These are phyloP conservation scores for Zapornia atra DNA, from an alignment of 2,113 vertebrate genomes.

Conservation along the genomic window DNA sequence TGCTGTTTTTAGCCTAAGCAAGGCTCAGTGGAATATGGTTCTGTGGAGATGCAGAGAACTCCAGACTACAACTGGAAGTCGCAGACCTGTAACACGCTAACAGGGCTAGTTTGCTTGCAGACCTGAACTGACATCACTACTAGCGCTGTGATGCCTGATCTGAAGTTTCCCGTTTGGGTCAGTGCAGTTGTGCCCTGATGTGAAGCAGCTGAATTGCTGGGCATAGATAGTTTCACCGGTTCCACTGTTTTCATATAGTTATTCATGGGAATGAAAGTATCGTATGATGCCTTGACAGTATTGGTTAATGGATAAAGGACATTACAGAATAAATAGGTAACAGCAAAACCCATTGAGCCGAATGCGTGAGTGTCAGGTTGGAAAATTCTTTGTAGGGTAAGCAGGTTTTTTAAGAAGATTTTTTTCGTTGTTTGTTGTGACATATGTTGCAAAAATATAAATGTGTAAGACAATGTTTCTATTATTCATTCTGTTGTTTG, in stretches of 20 bases:
- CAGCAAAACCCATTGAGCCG: neutral
- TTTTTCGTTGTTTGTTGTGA: neutral
- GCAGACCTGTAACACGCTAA: neutral
- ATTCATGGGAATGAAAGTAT: neutral
- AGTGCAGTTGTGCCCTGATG: neutral
- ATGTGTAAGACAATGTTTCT: neutral
- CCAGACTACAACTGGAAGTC: neutral
- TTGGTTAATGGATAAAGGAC: neutral
- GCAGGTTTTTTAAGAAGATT: neutral
- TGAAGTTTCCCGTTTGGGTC: fast-evolving
- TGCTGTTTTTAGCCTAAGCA: neutral
- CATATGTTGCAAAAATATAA: neutral
- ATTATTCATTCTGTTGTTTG: neutral
- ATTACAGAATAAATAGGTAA: neutral
- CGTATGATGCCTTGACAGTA: neutral
- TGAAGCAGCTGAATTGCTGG: neutral
- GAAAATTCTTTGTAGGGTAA: neutral
- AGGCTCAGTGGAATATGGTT: neutral
- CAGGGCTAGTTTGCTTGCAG: neutral
- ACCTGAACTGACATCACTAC: neutral
- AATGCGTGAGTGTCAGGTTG: neutral
- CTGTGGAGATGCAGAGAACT: neutral
- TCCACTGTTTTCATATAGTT: neutral
- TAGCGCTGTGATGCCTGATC: neutral
- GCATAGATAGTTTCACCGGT: neutral